Evolutionary conservation across 2,113 vertebrate genomes (phyloP), one percentile per base, ranked within the genome.

Genomic region (Cyphomyrus plagiostoma): DNA sequence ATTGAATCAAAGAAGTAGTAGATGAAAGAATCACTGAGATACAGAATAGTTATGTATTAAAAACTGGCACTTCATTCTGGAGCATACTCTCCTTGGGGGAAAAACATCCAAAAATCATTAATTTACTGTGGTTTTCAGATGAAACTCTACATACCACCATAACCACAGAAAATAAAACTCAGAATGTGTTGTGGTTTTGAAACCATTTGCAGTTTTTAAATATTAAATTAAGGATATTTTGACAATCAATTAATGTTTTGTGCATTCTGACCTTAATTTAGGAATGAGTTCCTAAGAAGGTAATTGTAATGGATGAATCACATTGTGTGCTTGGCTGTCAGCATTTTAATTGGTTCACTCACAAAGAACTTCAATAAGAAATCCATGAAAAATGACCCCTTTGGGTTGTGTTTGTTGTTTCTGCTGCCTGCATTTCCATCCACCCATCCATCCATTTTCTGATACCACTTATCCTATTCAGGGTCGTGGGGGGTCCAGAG

Each of bases 101-200:
- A 70, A 70, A 30, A 19, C 74, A 39, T 80, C 1, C 5, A 39
- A 35, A 42, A 80, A 80, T 11, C 35, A 80, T 86, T 11, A 4
- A 56, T 80, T 62, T 21, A 23, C 13, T 80, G 66, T 88, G 26
- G 35, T 48, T 88, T 90, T 70, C 70, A 83, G 86, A 74, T 84
- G 26, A 89, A 30, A 93, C 92, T 50, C 2, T 48, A 8, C 92
- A 89, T 0, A 50, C 58, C 0, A 0, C 58, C 0, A 0, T 92
- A 4, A 50, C 92, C 88, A 3, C 30, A 0, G 92, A 95, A 53
- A 93, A 93, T 0, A 0, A 94, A 1, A 93, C 93, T 94, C 19
- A 56, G 84, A 5, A 1, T 0, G 4, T 21, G 5, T 35, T 42
- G 35, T 80, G 74, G 5, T 30, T 85, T 85, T 83, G 42, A 15